Base-by-base conservation (phyloP, 2,888 invertebrate species). In the Epinotia demarniana region DNA sequence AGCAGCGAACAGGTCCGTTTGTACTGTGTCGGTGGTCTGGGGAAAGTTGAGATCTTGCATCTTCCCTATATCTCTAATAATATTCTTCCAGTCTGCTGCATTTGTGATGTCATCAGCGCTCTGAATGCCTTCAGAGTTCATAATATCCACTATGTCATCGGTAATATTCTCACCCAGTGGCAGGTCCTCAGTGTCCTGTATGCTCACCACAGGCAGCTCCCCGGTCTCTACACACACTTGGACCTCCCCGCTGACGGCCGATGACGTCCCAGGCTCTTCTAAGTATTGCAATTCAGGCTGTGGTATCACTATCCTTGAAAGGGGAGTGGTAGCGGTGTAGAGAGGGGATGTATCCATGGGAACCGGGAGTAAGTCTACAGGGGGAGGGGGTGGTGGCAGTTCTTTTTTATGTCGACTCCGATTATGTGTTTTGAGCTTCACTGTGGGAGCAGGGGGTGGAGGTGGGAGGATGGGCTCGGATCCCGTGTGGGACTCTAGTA, bases 401-500 rank as follows among this genome's bases (percentile, higher is more conserved):
- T 93, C 94, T 78, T 92, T 92, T 90, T 92, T 93, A 86, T 91
- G 91, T 76, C 92, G 84, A 80, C 87, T 90, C 75, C 90, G 87
- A 79, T 84, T 89, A 72, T 88, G 88, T 73, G 88, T 84, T 82
- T 87, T 87, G 79, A 85, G 86, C 77, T 88, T 88, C 55, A 88
- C 86, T 77, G 89, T 82, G 64, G 83, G 83, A 55, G 87, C 87
- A 9, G 93, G 90, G 23, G 92, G 92, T 68, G 94, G 94, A 53
- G 94, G 94, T 57, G 94, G 94, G 75, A 91, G 87, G 49, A 93
- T 87, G 19, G 93, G 91, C 77, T 92, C 93, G 39, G 86, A 79
- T 74, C 87, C 87, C 3, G 89, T 87, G 86, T 95, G 95, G 77
- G 94, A 93, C 82, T 94, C 94, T 81, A 95, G 95, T 90, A 97